These are phyloP conservation scores for Lissocephala sabroskyi DNA, from an alignment of 2,888 invertebrate species.

Conservation along the genomic window DNA sequence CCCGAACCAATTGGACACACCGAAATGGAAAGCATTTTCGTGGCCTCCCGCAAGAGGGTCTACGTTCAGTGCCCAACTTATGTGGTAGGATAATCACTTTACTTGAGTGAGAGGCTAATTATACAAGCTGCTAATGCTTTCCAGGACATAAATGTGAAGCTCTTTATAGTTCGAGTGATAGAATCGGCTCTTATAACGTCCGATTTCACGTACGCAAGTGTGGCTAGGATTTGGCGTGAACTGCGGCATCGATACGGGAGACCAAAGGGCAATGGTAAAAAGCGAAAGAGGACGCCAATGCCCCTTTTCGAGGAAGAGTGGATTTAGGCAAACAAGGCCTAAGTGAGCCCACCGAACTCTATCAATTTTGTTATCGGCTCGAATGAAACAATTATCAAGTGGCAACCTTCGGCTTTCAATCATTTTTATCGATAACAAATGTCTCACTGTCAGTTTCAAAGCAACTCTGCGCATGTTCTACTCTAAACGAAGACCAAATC, in stretches of 20 bases:
- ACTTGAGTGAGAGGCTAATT: no score
- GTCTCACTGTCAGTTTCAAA: no score
- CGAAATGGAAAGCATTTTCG: neutral
- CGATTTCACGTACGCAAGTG: slow-evolving; percentile 2
- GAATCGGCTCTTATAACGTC: slow-evolving; percentile 1
- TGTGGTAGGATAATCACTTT: neutral
- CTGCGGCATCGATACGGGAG: slow-evolving; percentile 12
- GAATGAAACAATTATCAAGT: no score
- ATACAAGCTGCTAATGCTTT: neutral
- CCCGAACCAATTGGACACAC: slow-evolving; percentile 8
- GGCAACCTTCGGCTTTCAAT: no score
- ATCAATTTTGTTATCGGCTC: no score
- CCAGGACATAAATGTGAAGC: slow-evolving; percentile 10
- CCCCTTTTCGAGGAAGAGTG: no score
- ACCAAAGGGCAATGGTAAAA: neutral
- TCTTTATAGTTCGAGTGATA: slow-evolving; percentile 6
- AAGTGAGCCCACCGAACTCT: no score
- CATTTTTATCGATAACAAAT: no score
- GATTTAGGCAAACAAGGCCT: no score
- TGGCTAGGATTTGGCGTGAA: slow-evolving; percentile 14
- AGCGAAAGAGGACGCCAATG: no score
- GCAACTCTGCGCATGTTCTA: no score
- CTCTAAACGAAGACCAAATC: no score
- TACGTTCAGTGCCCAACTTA: neutral
- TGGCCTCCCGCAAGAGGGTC: slow-evolving; percentile 12